Conservation (phyloP, 2,113 vertebrate genomes). For the Pteronura brasiliensis region DNA sequence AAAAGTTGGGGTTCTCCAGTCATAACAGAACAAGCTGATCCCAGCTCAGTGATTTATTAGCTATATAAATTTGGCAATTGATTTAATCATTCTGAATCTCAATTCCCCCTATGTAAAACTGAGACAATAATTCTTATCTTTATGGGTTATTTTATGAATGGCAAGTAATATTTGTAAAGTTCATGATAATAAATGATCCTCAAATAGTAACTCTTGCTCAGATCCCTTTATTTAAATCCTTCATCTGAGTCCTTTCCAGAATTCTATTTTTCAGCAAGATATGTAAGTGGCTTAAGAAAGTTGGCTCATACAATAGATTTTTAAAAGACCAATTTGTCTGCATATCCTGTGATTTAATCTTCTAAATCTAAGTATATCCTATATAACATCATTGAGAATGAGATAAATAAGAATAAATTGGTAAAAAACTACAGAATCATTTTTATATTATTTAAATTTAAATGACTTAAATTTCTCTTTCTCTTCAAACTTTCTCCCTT, state of each 20-base stretch:
- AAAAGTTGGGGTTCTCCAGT: not conserved
- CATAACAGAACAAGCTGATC: not conserved
- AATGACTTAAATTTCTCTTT: not conserved
- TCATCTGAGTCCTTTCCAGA: not conserved
- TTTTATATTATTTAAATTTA: conserved; percentile 21
- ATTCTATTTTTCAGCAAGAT: conserved; percentile 35
- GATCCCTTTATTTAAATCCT: conserved; percentile 13
- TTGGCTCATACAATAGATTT: not conserved
- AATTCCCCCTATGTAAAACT: conserved; percentile 15
- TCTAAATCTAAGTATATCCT: conserved; percentile 22
- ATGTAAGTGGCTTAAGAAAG: conserved; percentile 39
- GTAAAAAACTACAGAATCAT: not conserved
- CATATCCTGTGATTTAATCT: conserved; percentile 24
- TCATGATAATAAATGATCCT: conserved; percentile 37
- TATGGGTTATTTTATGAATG: conserved; percentile 32
- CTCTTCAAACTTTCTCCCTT: not conserved
- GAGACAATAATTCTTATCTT: conserved; percentile 36
- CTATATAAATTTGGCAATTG: not conserved
- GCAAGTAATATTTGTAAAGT: conserved; percentile 34
- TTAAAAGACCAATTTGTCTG: not conserved
- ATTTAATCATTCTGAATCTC: conserved; percentile 44
- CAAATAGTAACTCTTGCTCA: not conserved
- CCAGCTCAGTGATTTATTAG: conserved; percentile 11
- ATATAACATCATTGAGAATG: not conserved
- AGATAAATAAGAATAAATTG: not conserved